Percentiles rank a stretch among this genome's conserved stretches.
phyloP scores from a whole-genome alignment of 2,797 vertebrate species.

The Poecilia velifera region DNA sequence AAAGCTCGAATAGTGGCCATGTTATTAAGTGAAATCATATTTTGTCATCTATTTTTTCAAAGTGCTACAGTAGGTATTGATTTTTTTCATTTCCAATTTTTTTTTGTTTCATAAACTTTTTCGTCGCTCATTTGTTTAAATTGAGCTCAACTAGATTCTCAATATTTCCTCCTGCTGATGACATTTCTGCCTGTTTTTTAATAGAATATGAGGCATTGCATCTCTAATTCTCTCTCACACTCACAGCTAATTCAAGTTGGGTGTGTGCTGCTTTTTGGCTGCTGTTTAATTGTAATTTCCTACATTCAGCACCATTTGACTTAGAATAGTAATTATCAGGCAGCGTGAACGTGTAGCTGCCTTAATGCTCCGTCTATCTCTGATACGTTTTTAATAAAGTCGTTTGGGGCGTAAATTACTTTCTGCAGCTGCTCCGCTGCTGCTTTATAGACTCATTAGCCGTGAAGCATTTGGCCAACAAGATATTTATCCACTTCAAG shows the following conservation, averaged over 20 bases:
- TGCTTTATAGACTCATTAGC: slow-evolving; percentile 72
- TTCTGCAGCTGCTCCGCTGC: slow-evolving; percentile 69
- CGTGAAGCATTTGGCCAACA: slow-evolving; percentile 70
- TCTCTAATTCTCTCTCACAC: background rate
- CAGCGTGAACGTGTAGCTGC: slow-evolving; percentile 47
- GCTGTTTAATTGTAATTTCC: slow-evolving; percentile 60
- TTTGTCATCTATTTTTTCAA: background rate
- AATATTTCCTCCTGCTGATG: background rate
- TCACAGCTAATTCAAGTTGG: slow-evolving; percentile 22
- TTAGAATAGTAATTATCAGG: slow-evolving; percentile 65
- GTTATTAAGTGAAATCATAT: background rate
- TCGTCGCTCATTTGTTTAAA: background rate
- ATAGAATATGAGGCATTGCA: background rate
- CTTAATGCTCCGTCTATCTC: slow-evolving; percentile 71
- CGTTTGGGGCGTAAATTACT: slow-evolving; percentile 72
- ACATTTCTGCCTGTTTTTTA: background rate
- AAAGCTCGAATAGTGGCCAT: background rate
- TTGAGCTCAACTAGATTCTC: background rate
- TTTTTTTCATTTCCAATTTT: background rate
- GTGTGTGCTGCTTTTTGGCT: slow-evolving; percentile 24
- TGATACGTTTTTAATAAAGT: slow-evolving; percentile 79
- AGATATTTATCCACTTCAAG: slow-evolving; percentile 64
- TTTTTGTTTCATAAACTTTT: background rate
- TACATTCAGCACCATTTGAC: slow-evolving; percentile 56
- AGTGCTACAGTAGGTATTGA: background rate